A percentile compares a stretch with the other conserved stretches of the same genome.
Conservation (phyloP, 2,113 vertebrate genomes). For the Emydocephalus ijimae region DNA sequence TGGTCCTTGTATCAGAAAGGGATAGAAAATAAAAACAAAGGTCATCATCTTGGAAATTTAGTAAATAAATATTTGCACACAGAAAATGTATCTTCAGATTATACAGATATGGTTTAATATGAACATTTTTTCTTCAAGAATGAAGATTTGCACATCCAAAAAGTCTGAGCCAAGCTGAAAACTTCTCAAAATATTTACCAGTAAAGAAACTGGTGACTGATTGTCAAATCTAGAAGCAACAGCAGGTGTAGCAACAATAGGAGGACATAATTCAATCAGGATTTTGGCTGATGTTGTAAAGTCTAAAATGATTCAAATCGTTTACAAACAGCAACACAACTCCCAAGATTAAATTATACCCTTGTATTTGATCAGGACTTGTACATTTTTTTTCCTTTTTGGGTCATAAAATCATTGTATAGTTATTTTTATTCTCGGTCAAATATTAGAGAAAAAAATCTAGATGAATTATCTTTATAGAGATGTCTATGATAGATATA, state of each 20-base stretch:
- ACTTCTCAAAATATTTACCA: conserved; percentile 45
- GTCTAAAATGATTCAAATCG: conserved; percentile 66
- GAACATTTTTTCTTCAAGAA: neutral
- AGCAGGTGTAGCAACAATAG: conserved; percentile 67
- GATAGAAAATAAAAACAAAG: neutral
- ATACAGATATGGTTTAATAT: neutral
- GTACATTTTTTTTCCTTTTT: conserved; percentile 58
- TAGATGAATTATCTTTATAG: neutral
- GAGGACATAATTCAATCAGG: conserved; percentile 71
- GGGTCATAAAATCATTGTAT: conserved; percentile 65
- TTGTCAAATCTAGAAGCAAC: conserved; percentile 35
- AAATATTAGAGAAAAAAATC: conserved; percentile 26
- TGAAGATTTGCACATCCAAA: conserved; percentile 27
- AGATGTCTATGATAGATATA: conserved; percentile 32
- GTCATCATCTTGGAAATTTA: neutral
- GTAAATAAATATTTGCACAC: neutral
- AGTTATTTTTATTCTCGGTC: conserved; percentile 62
- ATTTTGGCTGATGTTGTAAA: conserved; percentile 70
- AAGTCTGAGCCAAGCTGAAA: conserved; percentile 31
- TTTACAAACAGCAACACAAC: conserved; percentile 74
- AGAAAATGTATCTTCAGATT: neutral
- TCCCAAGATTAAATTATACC: conserved; percentile 72
- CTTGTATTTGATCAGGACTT: conserved; percentile 68
- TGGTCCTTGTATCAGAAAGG: neutral
- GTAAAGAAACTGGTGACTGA: conserved; percentile 63